Evolutionary conservation across 1,140 invertebrate genomes (phyloP).

Genomic region (Achatina immaculata): DNA sequence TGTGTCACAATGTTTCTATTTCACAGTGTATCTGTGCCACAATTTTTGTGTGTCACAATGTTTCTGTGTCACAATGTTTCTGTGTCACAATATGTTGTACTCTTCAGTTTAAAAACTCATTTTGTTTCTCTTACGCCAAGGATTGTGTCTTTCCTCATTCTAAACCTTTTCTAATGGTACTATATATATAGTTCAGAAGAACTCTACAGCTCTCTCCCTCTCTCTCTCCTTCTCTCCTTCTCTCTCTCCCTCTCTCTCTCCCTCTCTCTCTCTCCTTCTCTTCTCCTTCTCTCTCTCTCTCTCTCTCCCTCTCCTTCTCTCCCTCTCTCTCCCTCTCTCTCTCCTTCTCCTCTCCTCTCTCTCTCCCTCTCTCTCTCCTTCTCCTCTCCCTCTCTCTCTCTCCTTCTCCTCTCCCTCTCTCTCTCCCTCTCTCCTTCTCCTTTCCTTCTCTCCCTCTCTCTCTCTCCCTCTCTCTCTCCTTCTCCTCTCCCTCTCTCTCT

Average conservation of each 20-base stretch:
- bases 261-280: not conserved
- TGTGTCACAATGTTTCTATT: too few species aligned
- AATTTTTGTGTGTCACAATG: too few species aligned
- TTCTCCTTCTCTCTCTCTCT: too few species aligned
- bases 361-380: conserved; percentile 6
- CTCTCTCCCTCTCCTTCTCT: not conserved
- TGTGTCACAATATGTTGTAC: too few species aligned
- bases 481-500: too few species aligned
- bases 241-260: conserved; percentile 1
- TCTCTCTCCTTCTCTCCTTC: conserved; percentile 27
- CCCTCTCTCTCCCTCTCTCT: conserved; percentile 20
- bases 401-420: not conserved
- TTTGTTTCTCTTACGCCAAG: too few species aligned
- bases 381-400: not conserved
- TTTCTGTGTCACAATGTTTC: too few species aligned
- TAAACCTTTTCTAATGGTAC: too few species aligned
- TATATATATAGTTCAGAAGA: too few species aligned
- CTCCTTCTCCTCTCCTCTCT: conserved; percentile 27
- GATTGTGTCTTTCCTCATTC: too few species aligned
- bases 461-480: not conserved
- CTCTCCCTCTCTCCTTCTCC: not conserved
- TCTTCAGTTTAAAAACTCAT: too few species aligned
- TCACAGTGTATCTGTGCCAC: too few species aligned
- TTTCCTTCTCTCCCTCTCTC: not conserved
- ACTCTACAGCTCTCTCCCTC: conserved; percentile 33